These are phyloP conservation scores for Hydropsyche tenuis DNA, from an alignment of 1,140 invertebrate species.

Conservation along the genomic window DNA sequence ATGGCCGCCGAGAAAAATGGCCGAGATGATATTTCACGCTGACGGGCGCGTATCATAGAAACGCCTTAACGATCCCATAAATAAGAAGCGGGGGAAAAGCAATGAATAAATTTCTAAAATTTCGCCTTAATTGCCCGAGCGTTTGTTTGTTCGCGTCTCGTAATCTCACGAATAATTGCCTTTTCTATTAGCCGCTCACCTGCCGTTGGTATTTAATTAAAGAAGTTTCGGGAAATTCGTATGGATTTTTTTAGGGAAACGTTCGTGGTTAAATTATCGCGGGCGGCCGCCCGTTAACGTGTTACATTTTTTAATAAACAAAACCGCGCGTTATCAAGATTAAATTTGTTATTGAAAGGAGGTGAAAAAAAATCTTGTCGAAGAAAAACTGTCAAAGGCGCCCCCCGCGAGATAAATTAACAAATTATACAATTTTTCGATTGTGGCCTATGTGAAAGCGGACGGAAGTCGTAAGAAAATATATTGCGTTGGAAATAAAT, in stretches of 20 bases:
- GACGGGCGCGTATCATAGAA: conserved; percentile 40
- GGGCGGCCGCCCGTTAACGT: conserved; percentile 30
- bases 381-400: conserved; percentile 46
- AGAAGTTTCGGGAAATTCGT: not conserved
- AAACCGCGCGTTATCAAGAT: conserved; percentile 17
- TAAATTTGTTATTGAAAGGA: not conserved
- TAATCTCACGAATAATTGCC: conserved; percentile 47
- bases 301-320: conserved; percentile 42
- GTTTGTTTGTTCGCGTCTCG: conserved; percentile 46
- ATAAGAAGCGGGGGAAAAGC: conserved; percentile 33
- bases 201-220: conserved; percentile 33
- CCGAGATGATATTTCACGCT: conserved; percentile 41
- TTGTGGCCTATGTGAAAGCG: conserved; percentile 36
- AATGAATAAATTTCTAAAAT: conserved; percentile 44
- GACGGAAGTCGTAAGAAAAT: not conserved
- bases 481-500: not conserved
- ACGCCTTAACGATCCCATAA: conserved; percentile 40
- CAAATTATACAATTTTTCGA: conserved; percentile 49
- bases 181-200: conserved; percentile 47
- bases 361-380: not conserved
- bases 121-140: conserved; percentile 35
- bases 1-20: conserved; percentile 14
- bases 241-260: too few species aligned
- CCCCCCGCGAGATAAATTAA: conserved; percentile 47
- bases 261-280: not conserved